Evolutionary conservation across 2,113 vertebrate genomes (phyloP).

Genomic region (Sphaerodactylus townsendi): DNA sequence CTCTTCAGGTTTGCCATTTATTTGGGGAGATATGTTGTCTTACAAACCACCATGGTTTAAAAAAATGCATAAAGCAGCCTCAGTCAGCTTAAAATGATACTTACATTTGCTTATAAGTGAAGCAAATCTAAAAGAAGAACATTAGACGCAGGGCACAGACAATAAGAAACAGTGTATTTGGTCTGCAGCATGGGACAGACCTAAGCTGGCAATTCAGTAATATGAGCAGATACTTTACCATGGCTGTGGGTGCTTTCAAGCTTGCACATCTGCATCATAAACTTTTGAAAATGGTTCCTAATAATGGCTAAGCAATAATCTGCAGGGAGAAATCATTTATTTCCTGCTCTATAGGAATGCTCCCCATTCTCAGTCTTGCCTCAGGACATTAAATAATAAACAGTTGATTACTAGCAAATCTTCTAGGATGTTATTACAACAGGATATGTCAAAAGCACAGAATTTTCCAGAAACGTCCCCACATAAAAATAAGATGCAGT

Average conservation of each 20-base stretch:
- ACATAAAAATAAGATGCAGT: slow-evolving; percentile 23
- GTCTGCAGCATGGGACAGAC: slow-evolving; percentile 28
- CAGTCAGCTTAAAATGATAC: not conserved
- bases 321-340: slow-evolving; percentile 7
- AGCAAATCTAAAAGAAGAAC: slow-evolving; percentile 2
- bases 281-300: slow-evolving; percentile 46
- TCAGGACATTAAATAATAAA: slow-evolving; percentile 47
- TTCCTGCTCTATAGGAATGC: slow-evolving; percentile 9
- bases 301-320: slow-evolving; percentile 33
- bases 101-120: slow-evolving; percentile 13
- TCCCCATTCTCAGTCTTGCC: slow-evolving; percentile 13
- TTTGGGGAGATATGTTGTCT: not conserved
- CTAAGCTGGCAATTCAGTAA: slow-evolving; percentile 19
- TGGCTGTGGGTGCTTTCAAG: slow-evolving; percentile 29
- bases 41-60: not conserved
- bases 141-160: not conserved
- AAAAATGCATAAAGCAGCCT: not conserved
- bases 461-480: slow-evolving; percentile 18
- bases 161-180: slow-evolving; percentile 14
- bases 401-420: slow-evolving; percentile 46
- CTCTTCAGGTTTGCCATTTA: not conserved
- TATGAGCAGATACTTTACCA: slow-evolving; percentile 29
- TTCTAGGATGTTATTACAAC: slow-evolving; percentile 31
- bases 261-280: slow-evolving; percentile 31
- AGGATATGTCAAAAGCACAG: not conserved